phyloP scores from a whole-genome alignment of 1,140 invertebrate species.

The Xylocopa sonorina region DNA sequence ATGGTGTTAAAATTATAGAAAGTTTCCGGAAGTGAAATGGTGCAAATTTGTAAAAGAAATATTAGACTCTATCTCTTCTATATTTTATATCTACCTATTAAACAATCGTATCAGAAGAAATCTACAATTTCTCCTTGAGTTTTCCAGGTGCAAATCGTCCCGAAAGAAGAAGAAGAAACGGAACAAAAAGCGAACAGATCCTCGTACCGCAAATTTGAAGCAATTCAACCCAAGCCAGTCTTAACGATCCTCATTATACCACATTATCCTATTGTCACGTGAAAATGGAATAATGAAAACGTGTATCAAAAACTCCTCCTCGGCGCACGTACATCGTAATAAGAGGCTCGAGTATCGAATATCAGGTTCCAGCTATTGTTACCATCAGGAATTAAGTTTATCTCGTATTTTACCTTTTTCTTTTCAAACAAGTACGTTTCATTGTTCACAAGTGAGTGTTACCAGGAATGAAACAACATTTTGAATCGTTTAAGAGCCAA shows the following conservation, averaged over 20 bases:
- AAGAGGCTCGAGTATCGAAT: neutral
- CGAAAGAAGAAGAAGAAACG: neutral
- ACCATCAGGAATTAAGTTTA: neutral
- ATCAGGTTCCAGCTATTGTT: neutral
- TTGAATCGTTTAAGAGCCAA: neutral
- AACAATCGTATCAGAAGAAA: too few species aligned
- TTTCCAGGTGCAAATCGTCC: neutral
- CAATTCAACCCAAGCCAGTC: conserved; percentile 16
- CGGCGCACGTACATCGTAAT: neutral
- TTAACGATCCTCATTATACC: conserved; percentile 12
- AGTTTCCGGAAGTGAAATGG: neutral
- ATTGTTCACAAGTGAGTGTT: neutral
- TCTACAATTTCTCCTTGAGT: too few species aligned
- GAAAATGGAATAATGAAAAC: conserved; percentile 7
- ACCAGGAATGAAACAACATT: neutral
- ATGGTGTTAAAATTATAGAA: too few species aligned
- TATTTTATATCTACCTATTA: too few species aligned
- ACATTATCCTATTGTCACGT: conserved; percentile 20
- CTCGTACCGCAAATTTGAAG: conserved; percentile 14
- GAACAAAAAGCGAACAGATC: neutral
- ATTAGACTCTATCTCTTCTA: too few species aligned
- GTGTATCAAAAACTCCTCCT: neutral
- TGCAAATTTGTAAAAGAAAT: too few species aligned
- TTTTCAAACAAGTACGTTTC: too few species aligned
- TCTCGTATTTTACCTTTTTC: neutral